phyloP scores from a whole-genome alignment of 1,140 invertebrate genomes.

The Mactra quadrangularis region DNA sequence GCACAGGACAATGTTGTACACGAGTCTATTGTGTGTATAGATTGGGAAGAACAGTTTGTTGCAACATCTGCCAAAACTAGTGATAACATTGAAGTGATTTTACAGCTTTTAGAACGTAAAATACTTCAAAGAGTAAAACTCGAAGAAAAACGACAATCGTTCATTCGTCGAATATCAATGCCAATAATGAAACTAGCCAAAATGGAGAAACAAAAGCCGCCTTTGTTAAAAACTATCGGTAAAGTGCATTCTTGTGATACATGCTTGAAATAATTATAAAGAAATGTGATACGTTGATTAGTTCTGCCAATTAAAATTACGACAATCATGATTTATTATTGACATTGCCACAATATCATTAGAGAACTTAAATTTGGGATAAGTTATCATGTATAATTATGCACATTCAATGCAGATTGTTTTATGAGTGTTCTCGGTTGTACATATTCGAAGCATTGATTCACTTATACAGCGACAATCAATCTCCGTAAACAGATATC shows the following conservation, averaged over 20 bases:
- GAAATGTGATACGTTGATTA: too few relatives aligned
- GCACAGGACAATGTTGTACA: conserved; percentile 57
- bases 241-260: conserved; percentile 21
- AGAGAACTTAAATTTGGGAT: too few relatives aligned
- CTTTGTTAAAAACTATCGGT: not conserved
- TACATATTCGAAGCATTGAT: too few relatives aligned
- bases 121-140: conserved; percentile 2
- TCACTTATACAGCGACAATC: too few relatives aligned
- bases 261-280: too few relatives aligned
- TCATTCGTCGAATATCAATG: conserved; percentile 36
- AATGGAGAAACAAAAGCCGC: not conserved
- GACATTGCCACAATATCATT: too few relatives aligned
- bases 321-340: too few relatives aligned
- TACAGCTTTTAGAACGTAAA: conserved; percentile 12
- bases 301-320: too few relatives aligned
- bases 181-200: conserved; percentile 26
- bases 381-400: too few relatives aligned
- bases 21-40: conserved; percentile 70
- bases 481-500: too few relatives aligned
- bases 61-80: conserved; percentile 34
- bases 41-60: conserved; percentile 67
- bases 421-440: too few relatives aligned
- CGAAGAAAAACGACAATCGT: conserved; percentile 15
- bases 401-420: too few relatives aligned
- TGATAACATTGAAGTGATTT: conserved; percentile 21